phyloP scores from a whole-genome alignment of 2,797 vertebrate species.

The Smutsia gigantea region DNA sequence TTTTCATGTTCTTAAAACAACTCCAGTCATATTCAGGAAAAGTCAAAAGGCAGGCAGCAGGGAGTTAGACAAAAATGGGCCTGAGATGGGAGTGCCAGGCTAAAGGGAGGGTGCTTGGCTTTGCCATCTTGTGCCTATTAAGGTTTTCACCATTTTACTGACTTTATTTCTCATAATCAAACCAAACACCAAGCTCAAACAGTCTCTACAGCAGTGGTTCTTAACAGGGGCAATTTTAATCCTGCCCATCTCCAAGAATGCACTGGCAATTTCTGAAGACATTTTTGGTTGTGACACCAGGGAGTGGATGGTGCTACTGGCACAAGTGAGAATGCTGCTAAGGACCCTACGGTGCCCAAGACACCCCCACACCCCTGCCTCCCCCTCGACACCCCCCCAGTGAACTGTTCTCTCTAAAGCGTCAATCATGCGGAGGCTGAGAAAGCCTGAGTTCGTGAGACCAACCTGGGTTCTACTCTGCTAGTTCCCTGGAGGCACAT shows the following conservation, averaged over 20 bases:
- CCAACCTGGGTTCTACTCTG: background rate
- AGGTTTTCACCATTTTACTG: background rate
- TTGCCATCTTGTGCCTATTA: background rate
- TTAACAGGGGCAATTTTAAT: background rate
- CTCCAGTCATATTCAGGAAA: background rate
- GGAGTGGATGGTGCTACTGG: background rate
- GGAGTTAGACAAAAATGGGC: background rate
- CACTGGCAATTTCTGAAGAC: background rate
- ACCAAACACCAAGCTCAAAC: background rate
- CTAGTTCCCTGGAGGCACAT: rapidly evolving
- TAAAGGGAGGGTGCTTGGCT: no score
- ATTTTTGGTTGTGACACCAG: background rate
- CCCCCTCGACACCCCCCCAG: no score
- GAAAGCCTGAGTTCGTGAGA: background rate
- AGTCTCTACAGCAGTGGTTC: background rate
- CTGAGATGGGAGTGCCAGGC: background rate
- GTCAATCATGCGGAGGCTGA: background rate
- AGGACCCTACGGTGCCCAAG: background rate
- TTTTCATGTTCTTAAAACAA: background rate
- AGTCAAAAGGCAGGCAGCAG: background rate
- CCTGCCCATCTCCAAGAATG: background rate
- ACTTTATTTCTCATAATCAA: background rate
- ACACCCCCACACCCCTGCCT: background rate
- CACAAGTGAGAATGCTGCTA: background rate
- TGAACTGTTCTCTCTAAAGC: background rate